These are phyloP conservation scores for Astyanax mexicanus DNA, from an alignment of 2,797 vertebrate species.

Conservation along the genomic window DNA sequence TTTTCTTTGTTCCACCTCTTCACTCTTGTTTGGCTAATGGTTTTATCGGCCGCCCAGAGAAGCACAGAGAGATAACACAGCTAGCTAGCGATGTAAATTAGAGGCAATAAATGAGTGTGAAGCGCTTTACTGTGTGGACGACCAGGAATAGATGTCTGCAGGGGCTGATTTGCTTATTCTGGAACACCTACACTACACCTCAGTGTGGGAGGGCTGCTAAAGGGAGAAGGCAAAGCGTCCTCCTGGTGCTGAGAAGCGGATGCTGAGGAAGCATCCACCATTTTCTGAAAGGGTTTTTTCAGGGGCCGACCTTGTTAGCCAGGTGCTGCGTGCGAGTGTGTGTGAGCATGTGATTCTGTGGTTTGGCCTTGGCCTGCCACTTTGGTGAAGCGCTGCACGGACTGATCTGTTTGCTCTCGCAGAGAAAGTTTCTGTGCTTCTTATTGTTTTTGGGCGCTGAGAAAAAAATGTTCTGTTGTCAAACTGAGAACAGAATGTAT, in stretches of 20 bases:
- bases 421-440: too few species aligned
- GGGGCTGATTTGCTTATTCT: neutral
- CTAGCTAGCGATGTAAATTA: constrained; percentile 5
- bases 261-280: neutral
- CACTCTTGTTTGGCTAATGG: neutral
- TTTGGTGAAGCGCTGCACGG: neutral
- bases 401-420: neutral
- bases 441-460: neutral
- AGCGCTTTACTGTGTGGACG: neutral
- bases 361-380: neutral
- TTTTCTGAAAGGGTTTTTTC: constrained; percentile 1
- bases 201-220: constrained; percentile 2
- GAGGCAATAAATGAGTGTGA: constrained; percentile 9
- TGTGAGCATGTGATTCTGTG: neutral
- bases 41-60: neutral
- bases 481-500: neutral
- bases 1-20: too few species aligned
- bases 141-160: constrained; percentile 15
- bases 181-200: constrained; percentile 18
- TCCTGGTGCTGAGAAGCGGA: neutral
- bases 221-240: neutral
- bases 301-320: constrained; percentile 13
- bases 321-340: neutral
- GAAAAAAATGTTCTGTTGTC: neutral
- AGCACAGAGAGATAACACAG: neutral